Evolutionary conservation across 2,888 invertebrate genomes (phyloP), one percentile per base, ranked within the genome.

Genomic region (Chromoteleia sp.): DNA sequence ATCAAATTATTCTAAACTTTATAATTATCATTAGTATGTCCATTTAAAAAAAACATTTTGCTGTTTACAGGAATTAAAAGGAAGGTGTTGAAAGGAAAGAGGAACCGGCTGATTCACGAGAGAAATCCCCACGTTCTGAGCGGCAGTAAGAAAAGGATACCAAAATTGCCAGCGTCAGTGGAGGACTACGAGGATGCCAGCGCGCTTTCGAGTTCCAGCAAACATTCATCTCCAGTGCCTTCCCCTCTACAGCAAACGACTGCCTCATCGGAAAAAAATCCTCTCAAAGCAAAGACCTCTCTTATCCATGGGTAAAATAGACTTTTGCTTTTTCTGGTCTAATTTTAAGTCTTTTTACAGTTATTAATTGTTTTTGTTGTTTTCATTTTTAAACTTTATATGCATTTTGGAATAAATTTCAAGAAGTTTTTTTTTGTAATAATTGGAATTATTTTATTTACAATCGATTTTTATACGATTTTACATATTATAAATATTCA

Each of bases 201-300:
- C 81, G 91, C 90, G 83, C 87, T 91, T 80, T 90, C 92, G 70
- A 90, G 91, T 82, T 92, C 93, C 43, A 94, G 93, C 90, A 93
- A 93, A 86, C 93, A 93, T 86, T 92, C 94, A 81, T 93, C 93
- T 74, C 94, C 94, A 86, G 92, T 92, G 87, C 93, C 92, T 87
- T 92, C 92, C 74, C 92, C 92, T 41, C 87, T 91, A 80, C 92
- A 91, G 74, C 88, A 88, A 68, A 85, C 86, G 61, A 79, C 87
- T 83, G 84, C 83, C 81, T 84, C 88, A 68, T 59, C 84, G 68
- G 88, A 91, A 54, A 91, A 91, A 85, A 88, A 85, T 85, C 84
- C 87, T 73, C 83, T 87, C 67, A 92, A 91, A 85, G 92, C 91
- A 67, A 91, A 90, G 75, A 88, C 86, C 80, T 87, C 89, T 45